Conservation (phyloP, 2,797 vertebrate species). For the Sebastes diploproa region DNA sequence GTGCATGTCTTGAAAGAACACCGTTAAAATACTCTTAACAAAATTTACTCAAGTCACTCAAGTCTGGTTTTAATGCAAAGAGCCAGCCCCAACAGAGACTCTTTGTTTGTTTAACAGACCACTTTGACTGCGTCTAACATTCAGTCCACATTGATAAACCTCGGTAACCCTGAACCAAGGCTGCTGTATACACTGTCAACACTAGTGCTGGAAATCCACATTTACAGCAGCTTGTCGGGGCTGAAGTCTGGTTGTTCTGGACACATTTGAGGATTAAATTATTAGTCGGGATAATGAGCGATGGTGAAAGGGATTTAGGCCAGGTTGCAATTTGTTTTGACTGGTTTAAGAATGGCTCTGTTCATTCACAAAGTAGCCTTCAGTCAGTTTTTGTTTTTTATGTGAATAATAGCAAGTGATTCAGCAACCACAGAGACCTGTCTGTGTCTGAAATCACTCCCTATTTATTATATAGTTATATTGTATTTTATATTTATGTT, state of each 20-base stretch:
- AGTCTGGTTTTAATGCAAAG: not conserved
- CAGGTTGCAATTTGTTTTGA: not conserved
- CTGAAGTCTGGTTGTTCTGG: constrained; percentile 10
- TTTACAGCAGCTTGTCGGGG: constrained; percentile 5
- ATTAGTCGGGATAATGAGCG: not conserved
- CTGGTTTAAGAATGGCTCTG: not conserved
- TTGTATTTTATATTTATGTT: not conserved
- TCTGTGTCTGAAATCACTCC: not conserved
- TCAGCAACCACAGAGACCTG: not conserved
- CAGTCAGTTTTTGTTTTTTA: not conserved
- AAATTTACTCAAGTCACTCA: not conserved
- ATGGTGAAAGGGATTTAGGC: constrained; percentile 13
- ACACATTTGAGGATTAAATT: constrained; percentile 11
- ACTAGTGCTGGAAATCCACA: constrained; percentile 8
- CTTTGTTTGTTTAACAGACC: constrained; percentile 18
- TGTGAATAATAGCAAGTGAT: not conserved
- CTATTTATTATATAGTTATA: not conserved
- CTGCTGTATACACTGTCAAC: constrained; percentile 5
- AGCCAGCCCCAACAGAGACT: not conserved
- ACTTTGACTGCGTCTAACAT: constrained; percentile 23
- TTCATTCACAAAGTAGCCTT: constrained; percentile 19
- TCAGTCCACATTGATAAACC: constrained; percentile 39
- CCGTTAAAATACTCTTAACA: not conserved
- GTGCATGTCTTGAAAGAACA: not conserved
- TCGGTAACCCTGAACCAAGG: constrained; percentile 6